Base-by-base conservation (phyloP, 2,113 vertebrate genomes). In the Corythornis cristatus region DNA sequence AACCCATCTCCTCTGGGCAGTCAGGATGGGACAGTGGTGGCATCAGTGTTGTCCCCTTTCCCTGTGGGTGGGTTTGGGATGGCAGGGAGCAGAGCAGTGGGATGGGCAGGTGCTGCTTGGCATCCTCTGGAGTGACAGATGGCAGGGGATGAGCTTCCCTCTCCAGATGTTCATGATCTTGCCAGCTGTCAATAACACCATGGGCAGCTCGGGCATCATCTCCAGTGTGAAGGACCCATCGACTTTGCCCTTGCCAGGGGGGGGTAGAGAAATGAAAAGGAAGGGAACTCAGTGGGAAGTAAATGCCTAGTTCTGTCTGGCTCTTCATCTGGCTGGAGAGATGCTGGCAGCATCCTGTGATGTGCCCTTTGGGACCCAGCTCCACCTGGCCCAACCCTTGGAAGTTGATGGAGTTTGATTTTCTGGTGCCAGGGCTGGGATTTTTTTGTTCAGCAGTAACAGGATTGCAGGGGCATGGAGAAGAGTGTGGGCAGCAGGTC, bases 161-260 rank as follows among this genome's bases (percentile, higher is more conserved):
- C 79, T 93, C 88, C 97, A 95, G 95, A 94, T 95, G 94, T 78
- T 94, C 54, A 70, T 86, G 79, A 79, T 64, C 68, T 87, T 61
- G 56, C 23, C 8, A 88, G 95, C 90, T 94, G 95, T 72, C 43
- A 88, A 90, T 26, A 84, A 91, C 73, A 51, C 54, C 75, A 46
- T 83, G 46, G 28, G 83, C 79, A 76, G 60, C 64, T 43, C 18
- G 51, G 0, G 3, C 82, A 23, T 64, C 5, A 0, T 23, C 72
- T 70, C 50, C 1, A 0, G 25, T 13, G n/a, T 2, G 1, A 18
- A 73, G 60, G 43, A 19, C 45, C 31, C 80, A 45, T 79, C 74
- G 35, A 80, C 78, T 93, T 83, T 60, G 78, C 33, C 91, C 82
- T 85, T 95, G 90, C 90, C 4, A 4, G 5, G 64, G 83, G 83